A percentile compares a stretch with the other conserved stretches of the same genome.
Conservation (phyloP, 1,140 invertebrate species). For the Choristoneura fumiferana region DNA sequence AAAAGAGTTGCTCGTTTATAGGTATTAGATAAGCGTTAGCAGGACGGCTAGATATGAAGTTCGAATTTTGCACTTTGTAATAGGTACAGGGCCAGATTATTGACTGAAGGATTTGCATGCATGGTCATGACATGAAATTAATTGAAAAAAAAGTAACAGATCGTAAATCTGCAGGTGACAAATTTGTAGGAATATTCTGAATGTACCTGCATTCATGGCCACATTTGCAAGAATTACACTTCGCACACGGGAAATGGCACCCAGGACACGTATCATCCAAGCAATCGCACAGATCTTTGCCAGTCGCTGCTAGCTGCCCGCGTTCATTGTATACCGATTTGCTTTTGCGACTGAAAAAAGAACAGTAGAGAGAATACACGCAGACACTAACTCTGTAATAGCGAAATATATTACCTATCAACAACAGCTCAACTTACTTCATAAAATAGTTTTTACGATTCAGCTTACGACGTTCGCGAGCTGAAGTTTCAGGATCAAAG, state of each 20-base stretch:
- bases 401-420: too few species aligned
- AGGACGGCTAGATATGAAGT: too few species aligned
- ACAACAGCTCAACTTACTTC: constrained; percentile 42
- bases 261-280: constrained; percentile 84
- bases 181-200: too few species aligned
- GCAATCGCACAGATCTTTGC: constrained; percentile 89
- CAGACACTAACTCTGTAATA: not conserved
- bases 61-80: too few species aligned
- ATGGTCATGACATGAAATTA: too few species aligned
- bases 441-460: constrained; percentile 69
- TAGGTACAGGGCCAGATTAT: too few species aligned
- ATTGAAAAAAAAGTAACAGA: too few species aligned
- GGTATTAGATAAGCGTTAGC: too few species aligned
- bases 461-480: constrained; percentile 58
- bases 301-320: constrained; percentile 72
- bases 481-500: constrained; percentile 66
- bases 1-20: too few species aligned
- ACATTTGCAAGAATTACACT: constrained; percentile 80
- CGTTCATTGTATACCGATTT: constrained; percentile 66
- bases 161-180: too few species aligned
- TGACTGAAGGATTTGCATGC: too few species aligned
- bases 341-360: constrained; percentile 48
- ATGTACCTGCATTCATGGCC: constrained; percentile 73
- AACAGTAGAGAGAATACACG: constrained; percentile 3
- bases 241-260: constrained; percentile 89